Evolutionary conservation across 2,797 vertebrate species (phyloP).

Genomic region (Agapornis canus): DNA sequence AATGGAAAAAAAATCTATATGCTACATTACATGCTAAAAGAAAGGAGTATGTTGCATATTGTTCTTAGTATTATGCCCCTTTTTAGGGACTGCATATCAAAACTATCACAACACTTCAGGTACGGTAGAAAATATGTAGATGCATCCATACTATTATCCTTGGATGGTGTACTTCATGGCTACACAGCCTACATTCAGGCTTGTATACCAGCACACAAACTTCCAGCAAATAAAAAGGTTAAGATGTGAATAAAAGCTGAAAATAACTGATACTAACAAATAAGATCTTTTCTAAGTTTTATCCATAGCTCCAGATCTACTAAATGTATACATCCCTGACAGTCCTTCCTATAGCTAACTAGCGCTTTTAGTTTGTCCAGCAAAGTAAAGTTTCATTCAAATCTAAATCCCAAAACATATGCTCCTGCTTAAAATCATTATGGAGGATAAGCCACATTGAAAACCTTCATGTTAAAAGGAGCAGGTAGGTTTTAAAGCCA

Average conservation of each 20-base stretch:
- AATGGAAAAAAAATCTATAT: background rate
- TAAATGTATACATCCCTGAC: background rate
- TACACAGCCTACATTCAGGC: background rate
- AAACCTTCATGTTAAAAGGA: background rate
- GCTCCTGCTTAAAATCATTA: background rate
- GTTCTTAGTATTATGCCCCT: accelerated
- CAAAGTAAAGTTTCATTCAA: background rate
- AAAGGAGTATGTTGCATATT: background rate
- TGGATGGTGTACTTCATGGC: background rate
- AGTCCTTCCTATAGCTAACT: background rate
- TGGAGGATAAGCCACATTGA: background rate
- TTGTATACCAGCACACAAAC: background rate
- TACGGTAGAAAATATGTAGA: background rate
- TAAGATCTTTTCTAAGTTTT: background rate
- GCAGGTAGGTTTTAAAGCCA: too few species aligned
- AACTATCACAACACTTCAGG: background rate
- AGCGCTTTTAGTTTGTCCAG: background rate
- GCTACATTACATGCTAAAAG: background rate
- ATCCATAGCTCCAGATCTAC: background rate
- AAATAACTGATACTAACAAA: background rate
- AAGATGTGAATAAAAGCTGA: background rate
- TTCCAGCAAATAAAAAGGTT: background rate
- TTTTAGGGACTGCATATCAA: background rate
- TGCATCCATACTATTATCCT: too few species aligned
- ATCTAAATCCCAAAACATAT: background rate